Evolutionary conservation across 1,140 invertebrate genomes (phyloP).

Genomic region (Ceratina japonica): DNA sequence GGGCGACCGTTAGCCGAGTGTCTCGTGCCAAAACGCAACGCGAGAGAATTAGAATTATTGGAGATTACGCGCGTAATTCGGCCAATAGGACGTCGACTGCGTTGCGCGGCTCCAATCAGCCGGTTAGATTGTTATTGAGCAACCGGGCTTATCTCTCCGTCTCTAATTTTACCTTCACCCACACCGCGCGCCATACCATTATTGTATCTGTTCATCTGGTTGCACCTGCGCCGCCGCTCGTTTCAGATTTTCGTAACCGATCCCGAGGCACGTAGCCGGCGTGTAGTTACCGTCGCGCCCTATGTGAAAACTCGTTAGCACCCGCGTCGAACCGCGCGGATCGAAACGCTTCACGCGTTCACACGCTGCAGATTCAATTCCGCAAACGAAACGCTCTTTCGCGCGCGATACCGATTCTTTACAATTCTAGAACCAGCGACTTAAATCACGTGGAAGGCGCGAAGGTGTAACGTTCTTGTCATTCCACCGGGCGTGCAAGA

Average conservation of each 20-base stretch:
- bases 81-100: conserved; percentile 5
- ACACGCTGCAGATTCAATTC: conserved; percentile 71
- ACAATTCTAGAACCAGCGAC: too few species aligned
- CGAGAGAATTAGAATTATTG: conserved; percentile 29
- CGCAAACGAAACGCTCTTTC: too few species aligned
- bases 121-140: conserved; percentile 36
- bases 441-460: too few species aligned
- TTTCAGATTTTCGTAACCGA: conserved; percentile 50
- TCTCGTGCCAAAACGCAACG: too few species aligned
- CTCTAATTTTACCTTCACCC: conserved; percentile 45
- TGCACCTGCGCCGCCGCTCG: conserved; percentile 26
- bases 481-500: too few species aligned
- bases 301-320: conserved; percentile 27
- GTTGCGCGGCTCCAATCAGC: conserved; percentile 17
- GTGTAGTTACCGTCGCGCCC: conserved; percentile 4
- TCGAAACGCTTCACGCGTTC: conserved; percentile 60
- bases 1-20: too few species aligned
- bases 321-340: conserved; percentile 5
- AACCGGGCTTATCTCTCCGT: conserved; percentile 39
- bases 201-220: conserved; percentile 40
- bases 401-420: too few species aligned
- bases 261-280: background rate
- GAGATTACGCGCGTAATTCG: conserved; percentile 30
- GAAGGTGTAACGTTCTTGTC: too few species aligned
- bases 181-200: background rate